Evolutionary conservation across 2,113 vertebrate genomes (phyloP).

Genomic region (Merops nubicus): DNA sequence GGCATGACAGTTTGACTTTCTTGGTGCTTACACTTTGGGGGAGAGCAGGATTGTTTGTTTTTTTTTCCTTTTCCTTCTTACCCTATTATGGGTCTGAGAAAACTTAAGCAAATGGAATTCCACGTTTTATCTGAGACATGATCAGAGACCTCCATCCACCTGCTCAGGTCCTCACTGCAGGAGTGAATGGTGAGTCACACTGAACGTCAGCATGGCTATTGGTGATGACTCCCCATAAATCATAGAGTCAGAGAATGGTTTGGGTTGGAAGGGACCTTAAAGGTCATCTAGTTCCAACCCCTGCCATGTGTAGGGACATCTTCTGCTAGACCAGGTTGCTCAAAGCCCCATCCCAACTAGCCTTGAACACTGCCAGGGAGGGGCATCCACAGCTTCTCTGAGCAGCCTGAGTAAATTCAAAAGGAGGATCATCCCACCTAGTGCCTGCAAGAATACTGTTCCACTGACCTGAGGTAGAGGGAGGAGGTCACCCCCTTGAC

Average conservation of each 20-base stretch:
- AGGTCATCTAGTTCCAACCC: background rate
- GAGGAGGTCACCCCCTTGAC: accelerated
- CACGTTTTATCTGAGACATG: background rate
- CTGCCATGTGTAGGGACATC: background rate
- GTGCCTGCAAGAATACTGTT: background rate
- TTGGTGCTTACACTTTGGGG: background rate
- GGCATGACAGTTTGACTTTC: background rate
- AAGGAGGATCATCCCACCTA: background rate
- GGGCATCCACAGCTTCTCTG: background rate
- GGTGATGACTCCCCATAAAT: background rate
- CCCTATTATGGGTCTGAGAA: background rate
- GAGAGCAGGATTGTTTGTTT: background rate
- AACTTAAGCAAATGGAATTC: background rate
- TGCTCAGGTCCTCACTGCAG: background rate
- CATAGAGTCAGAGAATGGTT: background rate
- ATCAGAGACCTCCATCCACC: background rate
- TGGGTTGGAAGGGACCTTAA: background rate
- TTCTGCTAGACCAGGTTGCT: background rate
- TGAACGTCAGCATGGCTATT: background rate
- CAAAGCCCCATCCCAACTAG: background rate
- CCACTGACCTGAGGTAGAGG: background rate
- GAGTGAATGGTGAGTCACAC: too few relatives aligned
- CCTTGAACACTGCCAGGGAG: background rate
- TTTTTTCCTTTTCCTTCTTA: background rate
- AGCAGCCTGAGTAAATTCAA: background rate